phyloP scores from a whole-genome alignment of 2,113 vertebrate species.

The Festucalex cinctus region DNA sequence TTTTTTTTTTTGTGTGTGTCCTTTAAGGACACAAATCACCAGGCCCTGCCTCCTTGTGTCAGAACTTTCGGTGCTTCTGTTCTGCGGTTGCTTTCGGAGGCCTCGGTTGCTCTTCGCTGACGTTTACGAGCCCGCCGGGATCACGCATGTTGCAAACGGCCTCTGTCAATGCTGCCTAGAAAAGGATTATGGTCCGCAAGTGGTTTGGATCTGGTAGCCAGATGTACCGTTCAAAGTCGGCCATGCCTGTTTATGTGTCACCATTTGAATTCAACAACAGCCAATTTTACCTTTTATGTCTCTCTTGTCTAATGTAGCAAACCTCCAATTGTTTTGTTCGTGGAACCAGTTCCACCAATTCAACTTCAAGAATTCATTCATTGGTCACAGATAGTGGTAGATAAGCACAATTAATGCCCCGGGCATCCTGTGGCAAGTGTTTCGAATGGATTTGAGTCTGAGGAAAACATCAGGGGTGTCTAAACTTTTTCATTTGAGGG shows the following conservation, averaged over 20 bases:
- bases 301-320: neutral
- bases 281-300: too few relatives aligned
- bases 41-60: constrained; percentile 32
- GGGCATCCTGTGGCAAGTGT: too few relatives aligned
- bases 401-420: too few relatives aligned
- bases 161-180: constrained; percentile 12
- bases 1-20: constrained; percentile 16
- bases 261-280: neutral
- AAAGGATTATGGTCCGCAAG: neutral
- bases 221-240: neutral
- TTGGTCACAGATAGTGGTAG: too few relatives aligned
- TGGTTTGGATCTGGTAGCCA: neutral
- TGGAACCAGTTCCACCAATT: too few relatives aligned
- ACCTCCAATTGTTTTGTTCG: neutral
- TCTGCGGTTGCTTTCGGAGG: constrained; percentile 31
- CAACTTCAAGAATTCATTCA: too few relatives aligned
- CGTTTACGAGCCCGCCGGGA: constrained; percentile 52
- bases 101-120: constrained; percentile 28
- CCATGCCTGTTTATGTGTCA: neutral
- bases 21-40: constrained; percentile 55
- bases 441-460: too few relatives aligned
- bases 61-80: constrained; percentile 15
- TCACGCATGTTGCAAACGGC: neutral
- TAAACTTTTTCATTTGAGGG: too few relatives aligned
- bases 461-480: too few relatives aligned